phyloP scores from a whole-genome alignment of 2,888 invertebrate genomes.

The Oscheius sp. region DNA sequence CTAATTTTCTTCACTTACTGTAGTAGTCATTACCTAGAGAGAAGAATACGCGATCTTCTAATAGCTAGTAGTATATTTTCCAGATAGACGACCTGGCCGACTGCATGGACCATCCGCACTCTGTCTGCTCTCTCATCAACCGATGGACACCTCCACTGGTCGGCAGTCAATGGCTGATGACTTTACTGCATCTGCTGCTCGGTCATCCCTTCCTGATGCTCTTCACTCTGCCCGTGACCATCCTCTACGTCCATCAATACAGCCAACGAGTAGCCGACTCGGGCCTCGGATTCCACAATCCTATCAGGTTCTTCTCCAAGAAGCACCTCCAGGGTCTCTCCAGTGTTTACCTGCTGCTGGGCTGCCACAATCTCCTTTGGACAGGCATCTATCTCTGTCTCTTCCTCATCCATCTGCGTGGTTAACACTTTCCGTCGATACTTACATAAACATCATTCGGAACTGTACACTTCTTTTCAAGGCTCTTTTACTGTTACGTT shows the following conservation, averaged over 20 bases:
- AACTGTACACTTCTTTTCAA: too few species aligned
- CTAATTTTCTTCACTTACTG: too few species aligned
- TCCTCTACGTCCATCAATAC: slow-evolving; percentile 16
- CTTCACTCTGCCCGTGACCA: slow-evolving; percentile 11
- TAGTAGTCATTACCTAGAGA: too few species aligned
- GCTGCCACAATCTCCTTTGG: too few species aligned
- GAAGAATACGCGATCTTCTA: too few species aligned
- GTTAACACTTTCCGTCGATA: too few species aligned
- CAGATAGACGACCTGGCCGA: not conserved
- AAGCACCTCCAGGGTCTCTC: not conserved
- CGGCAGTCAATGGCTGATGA: not conserved
- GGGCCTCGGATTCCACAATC: slow-evolving; percentile 13
- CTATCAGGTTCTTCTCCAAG: slow-evolving; percentile 12
- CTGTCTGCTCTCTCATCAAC: not conserved
- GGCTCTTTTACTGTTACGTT: too few species aligned
- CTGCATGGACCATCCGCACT: not conserved
- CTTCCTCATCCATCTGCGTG: too few species aligned
- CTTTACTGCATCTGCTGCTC: not conserved
- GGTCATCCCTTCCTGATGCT: not conserved
- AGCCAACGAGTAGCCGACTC: slow-evolving; percentile 14
- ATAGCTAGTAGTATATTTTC: too few species aligned
- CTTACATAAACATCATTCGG: too few species aligned
- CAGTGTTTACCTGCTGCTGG: too few species aligned
- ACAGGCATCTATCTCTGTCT: too few species aligned
- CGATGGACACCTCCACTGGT: slow-evolving; percentile 4